These are phyloP conservation scores for Ageneiosus marmoratus DNA, from an alignment of 2,113 vertebrate species.

Conservation along the genomic window DNA sequence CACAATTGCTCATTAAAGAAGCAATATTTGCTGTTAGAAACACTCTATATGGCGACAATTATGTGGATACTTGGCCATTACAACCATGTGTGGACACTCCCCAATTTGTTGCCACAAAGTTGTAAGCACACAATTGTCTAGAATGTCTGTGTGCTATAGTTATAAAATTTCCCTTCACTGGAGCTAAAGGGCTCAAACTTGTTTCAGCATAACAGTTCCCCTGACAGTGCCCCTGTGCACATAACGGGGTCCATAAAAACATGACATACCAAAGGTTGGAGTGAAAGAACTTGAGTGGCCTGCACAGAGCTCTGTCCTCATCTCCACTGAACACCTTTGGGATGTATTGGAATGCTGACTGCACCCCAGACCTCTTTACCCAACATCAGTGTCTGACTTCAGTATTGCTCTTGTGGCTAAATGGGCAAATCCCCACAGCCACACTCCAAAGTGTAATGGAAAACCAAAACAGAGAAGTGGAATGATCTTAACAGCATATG, in stretches of 20 bases:
- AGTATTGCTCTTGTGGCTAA: background rate
- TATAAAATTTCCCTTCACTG: background rate
- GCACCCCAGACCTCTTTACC: background rate
- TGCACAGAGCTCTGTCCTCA: background rate
- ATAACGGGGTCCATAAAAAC: background rate
- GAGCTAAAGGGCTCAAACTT: background rate
- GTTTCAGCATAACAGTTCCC: background rate
- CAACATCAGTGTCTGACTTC: background rate
- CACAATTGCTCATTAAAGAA: background rate
- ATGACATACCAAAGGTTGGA: background rate
- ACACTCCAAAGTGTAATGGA: background rate
- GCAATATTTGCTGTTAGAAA: background rate
- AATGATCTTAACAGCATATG: background rate
- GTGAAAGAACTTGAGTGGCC: background rate
- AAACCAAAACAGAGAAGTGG: background rate
- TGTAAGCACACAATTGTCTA: background rate
- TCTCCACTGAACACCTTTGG: background rate
- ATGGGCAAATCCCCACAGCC: background rate
- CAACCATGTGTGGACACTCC: background rate
- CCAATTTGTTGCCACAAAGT: background rate
- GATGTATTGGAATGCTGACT: background rate
- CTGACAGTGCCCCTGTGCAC: background rate
- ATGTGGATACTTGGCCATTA: background rate
- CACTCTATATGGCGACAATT: background rate
- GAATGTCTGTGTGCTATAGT: too few relatives aligned